Base-by-base conservation (phyloP, 2,888 invertebrate genomes). In the Physocephala rufipes region DNA sequence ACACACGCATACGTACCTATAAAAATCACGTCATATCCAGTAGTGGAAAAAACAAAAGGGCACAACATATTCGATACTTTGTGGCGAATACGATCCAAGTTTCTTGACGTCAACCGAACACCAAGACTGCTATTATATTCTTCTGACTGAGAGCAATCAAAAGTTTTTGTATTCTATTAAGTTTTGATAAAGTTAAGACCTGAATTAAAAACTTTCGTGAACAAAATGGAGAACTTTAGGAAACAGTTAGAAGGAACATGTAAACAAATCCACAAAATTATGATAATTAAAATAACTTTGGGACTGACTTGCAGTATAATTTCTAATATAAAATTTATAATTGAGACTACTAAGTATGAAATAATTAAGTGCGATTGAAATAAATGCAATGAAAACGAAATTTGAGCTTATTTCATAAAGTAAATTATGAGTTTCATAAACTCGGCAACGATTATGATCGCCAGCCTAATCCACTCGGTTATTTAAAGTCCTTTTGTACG, bases 81-180 rank as follows among this genome's bases (percentile, higher is more conserved):
- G 7, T 9, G 9, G 58, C 28, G 16, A 58, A n/a, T 28, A 28
- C 26, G 58, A 24, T 13, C 26, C 28, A 28, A 16, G 28, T 24
- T 26, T 12, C 16, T 49, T 49, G 26, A 58, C 26, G 26, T 16
- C 58, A 24, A 58, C 58, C 4, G 9, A 36, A 4, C 9, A 4
- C 36, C 9, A 9, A 36, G 36, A 7, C 9, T 36, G 36, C n/a
- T n/a, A n/a, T 36, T 36, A 28, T 58, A 15, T 58, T 58, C 13
- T 58, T 15, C 28, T 24, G 21, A 28, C 13, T 26, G 58, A 2
- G 12, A 15, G 2, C 26, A 9, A 58, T 2, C 36, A 19, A 21
- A 58, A 58, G 58, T 58, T 58, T 58, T 24, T 28, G 28, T 24
- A 58, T 58, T 15, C 58, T 58, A 58, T 58, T 58, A 58, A 58